Evolutionary conservation across 2,113 vertebrate species (phyloP), one percentile per base, ranked within the genome.

Genomic region (Lichenostomus cassidix): DNA sequence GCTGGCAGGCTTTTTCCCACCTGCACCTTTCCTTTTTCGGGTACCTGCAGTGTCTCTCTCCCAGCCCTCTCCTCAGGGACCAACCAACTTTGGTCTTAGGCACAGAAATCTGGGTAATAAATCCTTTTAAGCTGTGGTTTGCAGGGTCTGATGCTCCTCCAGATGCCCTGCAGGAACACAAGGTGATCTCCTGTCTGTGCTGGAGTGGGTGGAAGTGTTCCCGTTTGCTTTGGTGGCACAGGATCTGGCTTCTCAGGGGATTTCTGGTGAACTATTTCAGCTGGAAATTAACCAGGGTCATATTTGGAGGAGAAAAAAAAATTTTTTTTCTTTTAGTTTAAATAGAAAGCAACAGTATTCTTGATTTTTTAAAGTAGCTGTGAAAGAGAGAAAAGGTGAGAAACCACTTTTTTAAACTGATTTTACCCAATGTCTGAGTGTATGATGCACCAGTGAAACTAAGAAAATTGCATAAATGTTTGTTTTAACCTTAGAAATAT

Each of bases 401-500:
- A 70, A 81, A 46, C 4, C 19, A 55, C 37, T 62, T 83, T 49
- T 41, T 41, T 0, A 60, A 89, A 67, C 8, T 1, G 0, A n/a
- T 52, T 94, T 85, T 80, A 59, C 2, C 4, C 7, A 27, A 7
- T 41, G 22, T 39, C 47, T 16, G 1, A 70, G 20, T 33, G 10
- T 49, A 28, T 24, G 21, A 67, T 88, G 14, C 53, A 47, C 37
- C 15, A 71, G 25, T 21, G 37, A 89, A 93, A 75, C 39, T 15
- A 79, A 64, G 13, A 60, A 75, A 82, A 86, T 69, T 16, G 22
- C 9, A 14, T n/a, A 63, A 80, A 67, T 37, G 46, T 10, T 81
- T 59, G 4, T 70, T 83, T 93, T 77, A 63, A 60, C 56, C 33
- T 65, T 86, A 83, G 39, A 92, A 88, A 86, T 68, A 81, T 20